Evolutionary conservation across 2,113 vertebrate genomes (phyloP).

Genomic region (Psilopsiagon aurifrons): DNA sequence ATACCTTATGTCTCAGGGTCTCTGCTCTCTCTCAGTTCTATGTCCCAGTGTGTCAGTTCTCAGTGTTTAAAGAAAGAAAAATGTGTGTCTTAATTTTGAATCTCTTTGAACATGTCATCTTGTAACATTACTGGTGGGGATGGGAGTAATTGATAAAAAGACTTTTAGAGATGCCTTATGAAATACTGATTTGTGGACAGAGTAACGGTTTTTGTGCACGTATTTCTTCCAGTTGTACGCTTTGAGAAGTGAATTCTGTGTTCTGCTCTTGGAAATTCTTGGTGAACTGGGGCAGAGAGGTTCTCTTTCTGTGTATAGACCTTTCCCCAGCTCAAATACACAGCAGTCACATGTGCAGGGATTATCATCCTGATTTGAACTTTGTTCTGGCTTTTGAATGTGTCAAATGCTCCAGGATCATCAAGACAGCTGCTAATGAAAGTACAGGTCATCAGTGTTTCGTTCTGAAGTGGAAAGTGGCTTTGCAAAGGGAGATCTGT

Average conservation of each 20-base stretch:
- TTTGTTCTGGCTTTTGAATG: conserved; percentile 1
- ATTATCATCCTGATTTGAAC: conserved; percentile 14
- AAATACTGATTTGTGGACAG: not conserved
- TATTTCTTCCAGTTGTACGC: not conserved
- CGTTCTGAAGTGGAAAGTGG: not conserved
- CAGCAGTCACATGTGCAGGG: not conserved
- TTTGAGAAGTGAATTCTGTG: not conserved
- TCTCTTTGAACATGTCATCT: not conserved
- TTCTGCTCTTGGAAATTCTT: not conserved
- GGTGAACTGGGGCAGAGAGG: not conserved
- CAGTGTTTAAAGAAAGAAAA: not conserved
- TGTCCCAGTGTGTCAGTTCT: not conserved
- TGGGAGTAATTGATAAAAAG: not conserved
- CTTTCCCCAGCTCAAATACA: not conserved
- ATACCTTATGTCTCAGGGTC: not conserved
- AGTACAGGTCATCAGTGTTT: not conserved
- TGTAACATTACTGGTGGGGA: not conserved
- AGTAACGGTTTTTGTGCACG: not conserved
- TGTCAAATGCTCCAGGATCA: conserved; percentile 1
- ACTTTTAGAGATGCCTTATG: not conserved
- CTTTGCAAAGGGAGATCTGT: not conserved
- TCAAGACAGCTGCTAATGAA: not conserved
- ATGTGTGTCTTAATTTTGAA: not conserved
- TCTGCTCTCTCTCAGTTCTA: too few species aligned
- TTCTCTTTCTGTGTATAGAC: not conserved